Base-by-base conservation (phyloP, 2,797 vertebrate genomes). In the Pipistrellus nathusii region DNA sequence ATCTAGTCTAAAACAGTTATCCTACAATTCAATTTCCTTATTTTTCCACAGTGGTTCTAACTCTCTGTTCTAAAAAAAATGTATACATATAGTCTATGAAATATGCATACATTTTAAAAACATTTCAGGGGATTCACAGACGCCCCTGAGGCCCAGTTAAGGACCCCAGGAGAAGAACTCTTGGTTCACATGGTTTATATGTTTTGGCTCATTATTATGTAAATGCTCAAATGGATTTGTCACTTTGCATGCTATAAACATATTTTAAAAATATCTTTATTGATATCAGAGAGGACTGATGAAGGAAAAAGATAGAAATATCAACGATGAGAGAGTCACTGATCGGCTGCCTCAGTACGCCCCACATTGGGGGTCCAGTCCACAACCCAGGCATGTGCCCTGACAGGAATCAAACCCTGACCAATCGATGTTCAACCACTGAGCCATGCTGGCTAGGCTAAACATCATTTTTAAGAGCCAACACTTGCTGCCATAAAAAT, bases 31-130 rank as follows among this genome's bases (percentile, higher is more conserved):
- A 38, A n/a, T 23, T 48, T 94, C 64, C 71, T 68, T 80, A 38
- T 75, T 69, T 87, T 75, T 68, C 32, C 48, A 41, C 10, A 84
- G 78, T 75, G 59, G 25, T 66, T 95, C 27, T 88, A 75, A 62
- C 3, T 38, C 32, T 68, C 27, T 15, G 66, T 30, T 68, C 32
- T 62, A 21, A 59, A 88, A 32, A 91, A 83, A 46, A 38, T 3
- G 57, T 15, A 57, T 30, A 57, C 4, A 51, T 41, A 41, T 5
- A 55, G 13, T 81, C 80, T 94, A 17, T 76, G 69, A 86, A 86
- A 57, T 77, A 86, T 3, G 38, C 13, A 90, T 44, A 57, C 2
- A 14, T 85, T 53, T 85, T 15, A 1, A 77, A 77, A 55, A 77
- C 53, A n/a, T 53, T 81, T 64, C 44, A 81, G 46, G 51, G 32